Evolutionary conservation across 1,140 invertebrate genomes (phyloP), one percentile per base, ranked within the genome.

Genomic region (Cephus cinctus): DNA sequence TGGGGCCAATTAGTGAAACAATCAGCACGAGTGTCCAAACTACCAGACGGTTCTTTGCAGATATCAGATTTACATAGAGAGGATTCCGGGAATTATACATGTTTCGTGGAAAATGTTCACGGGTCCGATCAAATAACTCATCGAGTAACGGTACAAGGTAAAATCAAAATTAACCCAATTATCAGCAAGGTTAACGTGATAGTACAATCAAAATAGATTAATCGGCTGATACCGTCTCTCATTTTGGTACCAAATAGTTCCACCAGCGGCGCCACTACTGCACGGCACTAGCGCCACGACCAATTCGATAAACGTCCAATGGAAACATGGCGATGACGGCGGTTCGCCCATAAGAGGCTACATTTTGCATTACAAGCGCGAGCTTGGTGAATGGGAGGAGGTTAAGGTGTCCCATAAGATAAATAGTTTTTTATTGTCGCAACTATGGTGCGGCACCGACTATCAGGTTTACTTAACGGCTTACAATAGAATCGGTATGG

Each of bases 31-130:
- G 84, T 85, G 51, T 85, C 82, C 6, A 80, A 84, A 25, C 82
- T 81, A 45, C 78, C 63, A 54, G 86, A 86, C 51, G 87, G 84
- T n/a, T 87, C 85, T 1, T 70, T 89, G 3, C 80, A 86, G 41
- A 87, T 92, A 30, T 83, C 83, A 66, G 83, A 87, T 51, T 81
- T 86, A 8, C 88, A 92, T 67, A 81, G 86, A 58, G 81, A 81
- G 15, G 89, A 92, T 69, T 86, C 87, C 62, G 92, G 92, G n/a
- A 94, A 95, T 77, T 96, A 95, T 66, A 88, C 91, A 2, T 97
- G 94, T 68, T 77, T 80, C 15, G 89, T 92, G 2, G 86, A 89
- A 57, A 96, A 97, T 70, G 78, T 80, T 5, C 84, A 93, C 71
- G 92, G 92, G 1, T 83, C 81, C 34, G 93, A 95, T 75, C 85